These are phyloP conservation scores for Macropis europaea DNA, from an alignment of 2,888 invertebrate species.

Conservation along the genomic window DNA sequence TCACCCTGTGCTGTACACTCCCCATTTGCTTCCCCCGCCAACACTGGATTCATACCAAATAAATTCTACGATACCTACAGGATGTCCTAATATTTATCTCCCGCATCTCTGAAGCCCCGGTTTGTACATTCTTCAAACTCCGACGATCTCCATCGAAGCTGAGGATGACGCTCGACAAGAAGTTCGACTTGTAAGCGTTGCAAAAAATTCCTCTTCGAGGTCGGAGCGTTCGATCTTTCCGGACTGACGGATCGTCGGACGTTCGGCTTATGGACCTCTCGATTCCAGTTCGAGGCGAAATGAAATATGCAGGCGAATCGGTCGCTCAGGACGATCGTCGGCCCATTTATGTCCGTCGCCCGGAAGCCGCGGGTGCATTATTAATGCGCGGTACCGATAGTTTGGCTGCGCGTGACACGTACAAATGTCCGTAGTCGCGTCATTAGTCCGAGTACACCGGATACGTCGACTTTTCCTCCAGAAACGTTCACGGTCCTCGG, in stretches of 20 bases:
- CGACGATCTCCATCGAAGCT: too few species aligned
- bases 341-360: slow-evolving; percentile 67
- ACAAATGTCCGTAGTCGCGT: slow-evolving; percentile 76
- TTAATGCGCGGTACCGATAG: slow-evolving; percentile 76
- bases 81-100: too few species aligned
- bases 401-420: slow-evolving; percentile 75
- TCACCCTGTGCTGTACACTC: too few species aligned
- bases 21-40: too few species aligned
- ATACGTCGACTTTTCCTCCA: slow-evolving; percentile 48
- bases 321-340: slow-evolving; percentile 58
- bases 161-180: too few species aligned
- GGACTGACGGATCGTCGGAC: slow-evolving; percentile 40
- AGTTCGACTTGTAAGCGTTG: too few species aligned
- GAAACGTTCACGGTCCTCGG: slow-evolving; percentile 1
- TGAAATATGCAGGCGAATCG: slow-evolving; percentile 65
- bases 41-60: too few species aligned
- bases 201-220: neutral
- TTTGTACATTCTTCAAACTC: too few species aligned
- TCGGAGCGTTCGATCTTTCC: slow-evolving; percentile 13
- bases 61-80: neutral
- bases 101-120: too few species aligned
- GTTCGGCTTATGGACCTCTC: slow-evolving; percentile 54
- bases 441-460: slow-evolving; percentile 71
- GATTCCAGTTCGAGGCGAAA: slow-evolving; percentile 56
- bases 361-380: slow-evolving; percentile 72